phyloP scores from a whole-genome alignment of 2,113 vertebrate species.

The Meriones unguiculatus region DNA sequence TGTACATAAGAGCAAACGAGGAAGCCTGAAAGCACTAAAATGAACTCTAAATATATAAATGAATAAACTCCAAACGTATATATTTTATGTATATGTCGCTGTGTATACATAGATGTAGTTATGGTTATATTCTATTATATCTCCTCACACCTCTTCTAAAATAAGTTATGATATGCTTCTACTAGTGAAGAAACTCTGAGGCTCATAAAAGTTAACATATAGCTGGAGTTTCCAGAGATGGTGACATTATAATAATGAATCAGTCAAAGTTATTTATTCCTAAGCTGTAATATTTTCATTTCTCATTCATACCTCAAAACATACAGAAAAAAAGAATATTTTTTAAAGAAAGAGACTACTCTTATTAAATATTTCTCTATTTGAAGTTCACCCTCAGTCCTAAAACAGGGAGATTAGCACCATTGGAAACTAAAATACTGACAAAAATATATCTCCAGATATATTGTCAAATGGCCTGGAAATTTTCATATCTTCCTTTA shows the following conservation, averaged over 20 bases:
- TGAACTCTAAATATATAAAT: conserved; percentile 20
- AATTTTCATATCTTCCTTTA: no score
- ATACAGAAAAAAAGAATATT: neutral
- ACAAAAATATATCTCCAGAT: neutral
- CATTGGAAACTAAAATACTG: neutral
- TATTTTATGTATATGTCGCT: neutral
- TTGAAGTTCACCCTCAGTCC: neutral
- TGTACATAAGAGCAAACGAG: neutral
- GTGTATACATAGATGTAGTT: neutral
- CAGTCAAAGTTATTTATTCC: neutral
- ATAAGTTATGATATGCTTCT: neutral
- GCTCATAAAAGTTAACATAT: conserved; percentile 1
- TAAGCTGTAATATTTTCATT: neutral
- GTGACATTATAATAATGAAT: neutral
- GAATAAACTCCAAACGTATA: neutral
- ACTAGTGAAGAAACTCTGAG: neutral
- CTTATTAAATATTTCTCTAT: neutral
- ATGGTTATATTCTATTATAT: neutral
- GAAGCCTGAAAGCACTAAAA: neutral
- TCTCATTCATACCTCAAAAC: neutral
- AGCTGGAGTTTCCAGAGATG: neutral
- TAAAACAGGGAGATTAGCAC: neutral
- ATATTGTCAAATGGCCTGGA: neutral
- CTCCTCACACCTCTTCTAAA: neutral
- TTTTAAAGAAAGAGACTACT: neutral